Conservation (phyloP, 2,797 vertebrate genomes). For the Notoglanidium macrostoma region DNA sequence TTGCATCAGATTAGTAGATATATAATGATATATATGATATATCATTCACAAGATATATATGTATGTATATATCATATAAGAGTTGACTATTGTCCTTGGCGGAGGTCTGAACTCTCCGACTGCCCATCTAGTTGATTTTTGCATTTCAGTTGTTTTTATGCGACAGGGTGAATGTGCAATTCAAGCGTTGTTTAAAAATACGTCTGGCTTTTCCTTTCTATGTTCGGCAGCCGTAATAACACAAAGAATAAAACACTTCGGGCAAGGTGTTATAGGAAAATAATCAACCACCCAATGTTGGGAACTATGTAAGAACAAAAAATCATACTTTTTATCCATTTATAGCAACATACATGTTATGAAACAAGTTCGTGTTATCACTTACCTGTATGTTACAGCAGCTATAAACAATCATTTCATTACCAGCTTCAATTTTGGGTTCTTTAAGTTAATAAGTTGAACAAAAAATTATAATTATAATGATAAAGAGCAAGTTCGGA, state of each 20-base stretch:
- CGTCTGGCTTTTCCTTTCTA: background rate
- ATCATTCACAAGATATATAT: too few relatives aligned
- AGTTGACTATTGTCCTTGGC: too few relatives aligned
- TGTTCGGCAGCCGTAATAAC: background rate
- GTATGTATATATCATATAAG: too few relatives aligned
- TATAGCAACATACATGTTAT: background rate
- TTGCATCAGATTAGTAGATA: too few relatives aligned
- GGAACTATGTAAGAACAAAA: background rate
- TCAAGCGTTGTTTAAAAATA: background rate
- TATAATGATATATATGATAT: too few relatives aligned
- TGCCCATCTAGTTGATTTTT: too few relatives aligned
- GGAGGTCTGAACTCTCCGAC: too few relatives aligned
- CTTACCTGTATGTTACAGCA: background rate
- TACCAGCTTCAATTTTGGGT: background rate
- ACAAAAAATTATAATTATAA: background rate
- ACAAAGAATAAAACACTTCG: background rate
- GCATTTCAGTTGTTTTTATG: background rate
- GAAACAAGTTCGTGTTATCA: background rate
- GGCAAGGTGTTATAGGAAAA: background rate
- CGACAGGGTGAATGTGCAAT: background rate
- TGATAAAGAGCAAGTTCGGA: background rate
- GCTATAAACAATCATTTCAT: background rate
- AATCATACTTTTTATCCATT: background rate
- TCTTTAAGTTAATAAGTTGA: background rate
- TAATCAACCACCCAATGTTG: too few relatives aligned